Conservation (phyloP, 2,113 vertebrate genomes). For the Hystrix brachyura region DNA sequence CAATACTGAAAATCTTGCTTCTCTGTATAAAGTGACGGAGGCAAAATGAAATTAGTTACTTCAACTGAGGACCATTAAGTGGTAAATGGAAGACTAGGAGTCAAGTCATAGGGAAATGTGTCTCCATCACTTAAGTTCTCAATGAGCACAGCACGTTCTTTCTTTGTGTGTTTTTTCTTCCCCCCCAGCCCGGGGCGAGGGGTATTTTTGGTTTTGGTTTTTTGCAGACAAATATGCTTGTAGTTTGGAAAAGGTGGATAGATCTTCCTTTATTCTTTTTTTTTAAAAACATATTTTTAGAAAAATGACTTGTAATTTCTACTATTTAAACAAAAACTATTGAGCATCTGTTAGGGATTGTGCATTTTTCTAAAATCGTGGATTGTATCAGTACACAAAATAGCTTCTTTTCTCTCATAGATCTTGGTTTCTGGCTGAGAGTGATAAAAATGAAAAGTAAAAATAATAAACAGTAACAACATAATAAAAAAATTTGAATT, state of each 20-base stretch:
- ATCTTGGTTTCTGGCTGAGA: neutral
- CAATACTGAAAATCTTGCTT: neutral
- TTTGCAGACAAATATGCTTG: neutral
- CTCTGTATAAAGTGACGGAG: neutral
- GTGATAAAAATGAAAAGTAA: neutral
- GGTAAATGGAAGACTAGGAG: neutral
- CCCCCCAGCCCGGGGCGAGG: too few relatives aligned
- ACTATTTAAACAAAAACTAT: neutral
- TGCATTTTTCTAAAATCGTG: neutral
- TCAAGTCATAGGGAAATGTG: neutral
- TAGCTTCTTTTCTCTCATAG: neutral
- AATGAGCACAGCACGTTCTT: accelerated
- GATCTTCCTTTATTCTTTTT: neutral
- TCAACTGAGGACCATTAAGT: neutral
- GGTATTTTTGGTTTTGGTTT: neutral
- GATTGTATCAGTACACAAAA: neutral
- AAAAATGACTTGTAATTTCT: neutral
- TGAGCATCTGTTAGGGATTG: neutral
- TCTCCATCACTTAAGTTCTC: neutral
- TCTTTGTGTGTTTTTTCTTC: too few relatives aligned
- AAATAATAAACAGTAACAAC: neutral
- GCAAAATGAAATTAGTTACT: neutral
- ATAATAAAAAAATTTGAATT: neutral
- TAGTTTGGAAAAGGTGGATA: neutral
- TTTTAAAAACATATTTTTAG: neutral